Percentiles rank a stretch among this genome's conserved stretches.
Evolutionary conservation across 2,113 vertebrate species (phyloP).

Genomic region (Phalacrocorax aristotelis): DNA sequence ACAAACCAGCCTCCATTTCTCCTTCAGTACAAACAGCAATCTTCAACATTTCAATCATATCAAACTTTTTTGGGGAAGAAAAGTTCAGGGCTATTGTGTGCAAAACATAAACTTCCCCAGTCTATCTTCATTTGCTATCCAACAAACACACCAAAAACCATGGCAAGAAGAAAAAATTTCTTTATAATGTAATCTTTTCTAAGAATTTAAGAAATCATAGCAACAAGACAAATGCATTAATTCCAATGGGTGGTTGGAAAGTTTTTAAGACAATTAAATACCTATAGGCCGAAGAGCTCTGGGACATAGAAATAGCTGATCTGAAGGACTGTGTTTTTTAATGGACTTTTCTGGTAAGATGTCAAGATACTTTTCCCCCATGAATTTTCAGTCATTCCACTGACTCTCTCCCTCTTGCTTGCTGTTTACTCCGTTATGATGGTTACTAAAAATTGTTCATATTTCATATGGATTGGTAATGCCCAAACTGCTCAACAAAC

Average conservation of each 20-base stretch:
- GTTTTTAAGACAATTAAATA: conserved; percentile 9
- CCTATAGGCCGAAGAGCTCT: background rate
- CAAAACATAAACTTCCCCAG: background rate
- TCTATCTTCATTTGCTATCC: background rate
- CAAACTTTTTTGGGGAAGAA: background rate
- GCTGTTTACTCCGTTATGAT: background rate
- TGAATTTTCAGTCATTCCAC: background rate
- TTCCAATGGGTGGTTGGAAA: background rate
- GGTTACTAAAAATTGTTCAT: background rate
- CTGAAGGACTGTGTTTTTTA: background rate
- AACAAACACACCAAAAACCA: background rate
- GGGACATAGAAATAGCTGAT: background rate
- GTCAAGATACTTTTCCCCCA: background rate
- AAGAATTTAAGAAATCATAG: background rate
- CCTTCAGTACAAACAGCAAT: background rate
- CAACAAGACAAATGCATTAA: background rate
- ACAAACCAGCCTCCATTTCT: background rate
- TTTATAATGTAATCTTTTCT: background rate
- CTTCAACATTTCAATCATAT: background rate
- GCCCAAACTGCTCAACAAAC: background rate
- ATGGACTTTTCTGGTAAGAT: conserved; percentile 33
- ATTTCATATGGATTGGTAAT: background rate
- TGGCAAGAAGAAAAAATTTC: background rate
- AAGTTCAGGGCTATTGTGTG: background rate
- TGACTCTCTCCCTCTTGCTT: background rate